Conservation (phyloP, 2,113 vertebrate species). For the Camelus dromedarius region DNA sequence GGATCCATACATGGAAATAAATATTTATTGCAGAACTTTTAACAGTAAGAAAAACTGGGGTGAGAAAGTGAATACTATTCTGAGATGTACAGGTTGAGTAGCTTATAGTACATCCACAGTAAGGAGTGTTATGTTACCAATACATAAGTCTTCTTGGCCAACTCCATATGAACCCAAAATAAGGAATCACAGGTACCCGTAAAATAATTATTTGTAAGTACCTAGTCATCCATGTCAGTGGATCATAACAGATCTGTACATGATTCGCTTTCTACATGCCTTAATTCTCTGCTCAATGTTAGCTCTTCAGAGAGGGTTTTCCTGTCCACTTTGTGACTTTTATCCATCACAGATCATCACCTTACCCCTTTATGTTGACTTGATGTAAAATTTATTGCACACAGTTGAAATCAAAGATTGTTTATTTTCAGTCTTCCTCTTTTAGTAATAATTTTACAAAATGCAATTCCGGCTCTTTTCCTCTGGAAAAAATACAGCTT, state of each 20-base stretch:
- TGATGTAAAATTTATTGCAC: not conserved
- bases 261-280: too few relatives aligned
- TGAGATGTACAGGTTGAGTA: not conserved
- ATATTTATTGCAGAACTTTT: not conserved
- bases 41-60: not conserved
- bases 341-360: not conserved
- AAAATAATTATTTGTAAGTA: not conserved
- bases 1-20: not conserved
- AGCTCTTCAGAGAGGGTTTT: not conserved
- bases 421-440: not conserved
- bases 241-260: not conserved
- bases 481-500: not conserved
- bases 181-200: not conserved
- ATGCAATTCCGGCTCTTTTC: not conserved
- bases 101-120: not conserved
- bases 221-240: fast-evolving
- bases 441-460: constrained; percentile 7
- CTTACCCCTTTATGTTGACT: not conserved
- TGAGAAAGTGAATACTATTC: not conserved
- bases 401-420: not conserved
- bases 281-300: not conserved
- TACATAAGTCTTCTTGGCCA: not conserved
- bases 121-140: not conserved
- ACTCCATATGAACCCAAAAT: not conserved
- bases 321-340: not conserved